Conservation (phyloP, 2,888 invertebrate species). For the Nomada lathburiana region DNA sequence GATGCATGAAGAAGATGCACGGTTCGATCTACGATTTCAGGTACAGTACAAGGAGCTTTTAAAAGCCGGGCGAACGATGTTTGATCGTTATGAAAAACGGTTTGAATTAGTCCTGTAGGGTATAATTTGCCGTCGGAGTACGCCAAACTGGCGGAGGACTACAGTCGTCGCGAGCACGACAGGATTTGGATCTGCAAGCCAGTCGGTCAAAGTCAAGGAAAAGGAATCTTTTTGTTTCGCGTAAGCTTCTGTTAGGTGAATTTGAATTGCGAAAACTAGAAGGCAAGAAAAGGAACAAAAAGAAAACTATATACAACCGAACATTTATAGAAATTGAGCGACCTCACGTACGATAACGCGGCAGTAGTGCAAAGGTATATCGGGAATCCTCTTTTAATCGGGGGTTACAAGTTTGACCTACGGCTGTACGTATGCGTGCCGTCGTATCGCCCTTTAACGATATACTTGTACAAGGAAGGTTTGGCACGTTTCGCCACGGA, state of each 20-base stretch:
- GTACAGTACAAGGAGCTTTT: conserved; percentile 82
- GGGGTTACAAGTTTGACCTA: conserved; percentile 96
- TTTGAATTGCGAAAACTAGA: neutral
- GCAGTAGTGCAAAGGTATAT: conserved; percentile 94
- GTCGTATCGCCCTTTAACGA: conserved; percentile 93
- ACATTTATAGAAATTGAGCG: conserved; percentile 89
- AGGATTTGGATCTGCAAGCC: conserved; percentile 95
- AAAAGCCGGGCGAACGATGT: neutral
- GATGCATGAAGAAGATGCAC: conserved; percentile 93
- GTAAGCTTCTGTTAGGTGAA: conserved; percentile 84
- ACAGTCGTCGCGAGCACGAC: conserved; percentile 86
- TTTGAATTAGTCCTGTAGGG: conserved; percentile 88
- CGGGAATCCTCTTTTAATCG: conserved; percentile 91
- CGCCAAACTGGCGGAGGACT: conserved; percentile 92
- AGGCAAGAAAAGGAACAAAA: neutral
- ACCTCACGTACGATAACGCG: conserved; percentile 91
- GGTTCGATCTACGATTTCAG: conserved; percentile 94
- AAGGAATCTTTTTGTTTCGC: conserved; percentile 93
- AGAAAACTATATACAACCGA: neutral
- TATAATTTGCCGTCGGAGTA: conserved; percentile 94
- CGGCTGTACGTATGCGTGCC: conserved; percentile 96
- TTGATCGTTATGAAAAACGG: conserved; percentile 18
- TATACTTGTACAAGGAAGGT: conserved; percentile 96
- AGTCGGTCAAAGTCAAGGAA: conserved; percentile 93
- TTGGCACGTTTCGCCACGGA: conserved; percentile 93